Conservation (phyloP, 2,888 invertebrate species). For the Tiliacea aurago region DNA sequence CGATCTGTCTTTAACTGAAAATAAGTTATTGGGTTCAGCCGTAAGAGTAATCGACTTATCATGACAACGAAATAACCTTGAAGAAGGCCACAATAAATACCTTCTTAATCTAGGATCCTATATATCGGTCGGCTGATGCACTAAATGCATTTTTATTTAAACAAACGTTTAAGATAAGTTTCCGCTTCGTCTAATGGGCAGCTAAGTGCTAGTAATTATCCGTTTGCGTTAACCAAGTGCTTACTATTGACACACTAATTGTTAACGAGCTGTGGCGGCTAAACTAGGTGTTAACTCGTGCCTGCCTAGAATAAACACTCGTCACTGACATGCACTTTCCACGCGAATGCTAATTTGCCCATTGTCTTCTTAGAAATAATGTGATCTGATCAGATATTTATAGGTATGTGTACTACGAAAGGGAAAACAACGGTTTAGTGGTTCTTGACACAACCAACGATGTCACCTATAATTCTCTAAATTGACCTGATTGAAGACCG, state of each 20-base stretch:
- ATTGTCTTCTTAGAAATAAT: conserved; percentile 52
- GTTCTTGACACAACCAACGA: background rate
- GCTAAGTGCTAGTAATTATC: conserved; percentile 70
- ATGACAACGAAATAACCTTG: background rate
- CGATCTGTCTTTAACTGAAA: too few species aligned
- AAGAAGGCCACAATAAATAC: background rate
- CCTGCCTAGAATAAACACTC: conserved; percentile 62
- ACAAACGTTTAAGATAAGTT: conserved; percentile 52
- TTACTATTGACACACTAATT: conserved; percentile 85
- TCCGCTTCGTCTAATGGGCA: conserved; percentile 48
- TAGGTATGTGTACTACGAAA: background rate
- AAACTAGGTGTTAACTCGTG: conserved; percentile 70
- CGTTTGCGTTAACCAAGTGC: conserved; percentile 72
- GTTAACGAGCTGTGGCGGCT: conserved; percentile 70
- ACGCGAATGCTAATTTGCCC: conserved; percentile 55
- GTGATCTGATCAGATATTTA: conserved; percentile 29
- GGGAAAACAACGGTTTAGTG: background rate
- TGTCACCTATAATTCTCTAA: background rate
- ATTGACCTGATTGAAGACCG: background rate
- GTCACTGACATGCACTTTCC: conserved; percentile 73
- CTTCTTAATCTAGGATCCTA: background rate
- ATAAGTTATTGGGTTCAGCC: too few species aligned
- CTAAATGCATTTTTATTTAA: conserved; percentile 44
- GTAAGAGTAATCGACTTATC: background rate
- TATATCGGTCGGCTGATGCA: conserved; percentile 7